Percentiles rank a stretch among this genome's conserved stretches.
These are phyloP conservation scores for Alentia gelatinosa DNA, from an alignment of 2,888 invertebrate species.

Conservation along the genomic window DNA sequence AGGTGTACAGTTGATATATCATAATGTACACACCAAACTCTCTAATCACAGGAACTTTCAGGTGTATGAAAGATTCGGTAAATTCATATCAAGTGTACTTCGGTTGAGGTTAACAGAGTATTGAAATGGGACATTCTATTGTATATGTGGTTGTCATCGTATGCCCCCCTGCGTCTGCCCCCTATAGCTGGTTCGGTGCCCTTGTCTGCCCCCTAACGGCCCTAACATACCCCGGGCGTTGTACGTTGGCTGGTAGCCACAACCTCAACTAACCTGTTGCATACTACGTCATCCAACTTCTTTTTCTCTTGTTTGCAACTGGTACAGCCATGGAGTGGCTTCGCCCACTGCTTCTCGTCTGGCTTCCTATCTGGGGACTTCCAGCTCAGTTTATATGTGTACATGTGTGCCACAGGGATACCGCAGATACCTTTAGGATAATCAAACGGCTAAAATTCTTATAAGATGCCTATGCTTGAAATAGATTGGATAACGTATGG, in stretches of 20 bases:
- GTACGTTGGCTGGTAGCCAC: background rate
- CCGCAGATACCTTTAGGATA: too few species aligned
- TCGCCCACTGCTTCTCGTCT: too few species aligned
- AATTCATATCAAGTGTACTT: too few species aligned
- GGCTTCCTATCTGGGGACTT: background rate
- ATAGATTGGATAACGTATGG: too few species aligned
- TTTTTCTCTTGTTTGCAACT: background rate
- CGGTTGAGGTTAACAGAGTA: too few species aligned
- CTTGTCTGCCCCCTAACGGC: background rate
- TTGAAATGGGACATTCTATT: too few species aligned
- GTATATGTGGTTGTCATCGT: background rate
- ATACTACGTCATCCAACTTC: background rate
- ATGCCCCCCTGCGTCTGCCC: background rate
- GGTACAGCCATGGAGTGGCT: background rate
- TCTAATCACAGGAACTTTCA: too few species aligned
- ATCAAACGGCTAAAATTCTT: too few species aligned
- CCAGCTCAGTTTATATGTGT: background rate
- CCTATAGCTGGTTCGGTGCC: background rate
- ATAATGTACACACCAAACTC: too few species aligned
- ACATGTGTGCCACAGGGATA: background rate
- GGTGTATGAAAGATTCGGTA: too few species aligned
- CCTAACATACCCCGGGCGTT: background rate
- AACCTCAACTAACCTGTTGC: background rate
- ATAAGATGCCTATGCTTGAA: too few species aligned
- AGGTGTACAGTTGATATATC: too few species aligned